These are phyloP conservation scores for Actinemys pallida DNA, from an alignment of 2,113 vertebrate species.

Conservation along the genomic window DNA sequence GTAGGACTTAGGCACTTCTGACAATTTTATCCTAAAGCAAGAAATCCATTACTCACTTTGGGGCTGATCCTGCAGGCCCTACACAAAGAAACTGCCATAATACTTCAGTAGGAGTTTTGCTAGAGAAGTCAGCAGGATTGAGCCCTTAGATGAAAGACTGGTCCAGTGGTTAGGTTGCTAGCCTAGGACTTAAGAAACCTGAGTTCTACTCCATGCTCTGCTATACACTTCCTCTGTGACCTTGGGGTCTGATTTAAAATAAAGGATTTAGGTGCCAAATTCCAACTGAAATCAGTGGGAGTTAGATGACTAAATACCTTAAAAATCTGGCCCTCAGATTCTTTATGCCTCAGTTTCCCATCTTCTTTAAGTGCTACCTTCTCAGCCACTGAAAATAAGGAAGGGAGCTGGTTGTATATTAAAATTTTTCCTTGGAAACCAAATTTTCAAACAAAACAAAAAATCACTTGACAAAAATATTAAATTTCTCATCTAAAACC, in stretches of 20 bases:
- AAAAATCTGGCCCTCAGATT: no score
- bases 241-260: no score
- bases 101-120: background rate
- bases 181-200: background rate
- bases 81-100: background rate
- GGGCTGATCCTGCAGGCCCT: background rate
- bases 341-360: no score
- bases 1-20: background rate
- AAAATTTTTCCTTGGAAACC: no score
- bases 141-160: rapidly evolving
- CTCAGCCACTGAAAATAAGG: background rate
- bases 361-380: background rate
- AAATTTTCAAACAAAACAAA: background rate
- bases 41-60: background rate
- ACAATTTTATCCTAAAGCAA: background rate
- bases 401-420: background rate
- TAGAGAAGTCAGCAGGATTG: background rate
- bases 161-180: background rate
- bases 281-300: no score
- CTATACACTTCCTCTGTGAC: background rate
- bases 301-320: no score
- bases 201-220: rapidly evolving
- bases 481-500: background rate
- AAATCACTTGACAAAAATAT: background rate
- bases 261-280: no score